A percentile compares a stretch with the other conserved stretches of the same genome.
Conservation (phyloP, 2,888 invertebrate genomes). For the Lithodes maja region DNA sequence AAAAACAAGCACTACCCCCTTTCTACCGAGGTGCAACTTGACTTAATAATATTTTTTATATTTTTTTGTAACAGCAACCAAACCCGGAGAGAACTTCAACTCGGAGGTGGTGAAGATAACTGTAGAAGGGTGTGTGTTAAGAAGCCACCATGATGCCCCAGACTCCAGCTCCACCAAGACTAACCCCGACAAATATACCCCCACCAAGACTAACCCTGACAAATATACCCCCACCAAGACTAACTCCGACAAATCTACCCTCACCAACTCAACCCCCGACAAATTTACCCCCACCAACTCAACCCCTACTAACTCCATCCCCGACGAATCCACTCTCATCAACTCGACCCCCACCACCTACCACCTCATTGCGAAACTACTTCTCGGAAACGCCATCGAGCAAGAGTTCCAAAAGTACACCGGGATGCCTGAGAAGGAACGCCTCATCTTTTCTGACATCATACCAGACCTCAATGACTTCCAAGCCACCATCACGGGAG, state of each 20-base stretch:
- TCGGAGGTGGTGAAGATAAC: constrained; percentile 1
- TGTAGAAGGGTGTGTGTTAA: neutral
- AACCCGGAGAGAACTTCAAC: constrained; percentile 12
- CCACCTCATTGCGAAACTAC: constrained; percentile 12
- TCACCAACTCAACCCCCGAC: too few species aligned
- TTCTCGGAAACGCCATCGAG: constrained; percentile 26
- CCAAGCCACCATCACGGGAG: neutral
- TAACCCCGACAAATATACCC: too few species aligned
- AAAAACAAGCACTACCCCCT: too few species aligned
- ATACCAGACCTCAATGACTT: constrained; percentile 31
- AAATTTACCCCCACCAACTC: too few species aligned
- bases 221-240: too few species aligned
- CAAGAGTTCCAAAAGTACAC: constrained; percentile 34
- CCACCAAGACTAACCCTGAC: too few species aligned
- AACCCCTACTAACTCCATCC: neutral
- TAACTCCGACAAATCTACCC: too few species aligned
- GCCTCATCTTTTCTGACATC: constrained; percentile 47
- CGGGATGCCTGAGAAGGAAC: constrained; percentile 14
- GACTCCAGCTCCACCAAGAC: neutral
- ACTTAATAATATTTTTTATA: neutral
- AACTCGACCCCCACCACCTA: neutral
- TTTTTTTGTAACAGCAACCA: neutral
- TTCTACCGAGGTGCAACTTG: too few species aligned
- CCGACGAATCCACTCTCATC: neutral
- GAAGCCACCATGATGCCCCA: neutral